Percentiles rank a stretch among this genome's conserved stretches.
Conservation (phyloP, 2,113 vertebrate genomes). For the Phasianus colchicus region DNA sequence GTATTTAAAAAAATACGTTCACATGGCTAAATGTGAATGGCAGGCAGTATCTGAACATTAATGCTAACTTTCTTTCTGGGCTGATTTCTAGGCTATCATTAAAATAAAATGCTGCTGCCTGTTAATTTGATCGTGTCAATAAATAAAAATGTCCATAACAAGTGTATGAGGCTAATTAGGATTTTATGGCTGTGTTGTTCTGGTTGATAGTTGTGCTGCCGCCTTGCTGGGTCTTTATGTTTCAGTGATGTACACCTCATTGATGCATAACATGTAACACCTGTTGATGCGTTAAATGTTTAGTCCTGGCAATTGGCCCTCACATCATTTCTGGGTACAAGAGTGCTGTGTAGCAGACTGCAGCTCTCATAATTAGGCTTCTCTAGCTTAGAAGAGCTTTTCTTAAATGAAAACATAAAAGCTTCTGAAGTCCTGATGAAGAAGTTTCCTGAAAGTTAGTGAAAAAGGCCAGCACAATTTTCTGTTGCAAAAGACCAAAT, state of each 20-base stretch:
- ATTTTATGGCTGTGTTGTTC: constrained; percentile 69
- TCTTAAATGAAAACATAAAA: background rate
- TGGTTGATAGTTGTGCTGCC: constrained; percentile 48
- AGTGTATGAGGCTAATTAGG: constrained; percentile 66
- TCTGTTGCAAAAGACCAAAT: background rate
- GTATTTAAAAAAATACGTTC: background rate
- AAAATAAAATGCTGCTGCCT: constrained; percentile 58
- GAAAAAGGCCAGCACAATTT: background rate
- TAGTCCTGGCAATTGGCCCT: constrained; percentile 58
- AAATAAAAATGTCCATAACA: constrained; percentile 66
- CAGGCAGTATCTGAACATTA: background rate
- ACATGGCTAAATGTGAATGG: background rate
- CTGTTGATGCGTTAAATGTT: constrained; percentile 63
- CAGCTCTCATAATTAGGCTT: background rate
- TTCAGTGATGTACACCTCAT: constrained; percentile 62
- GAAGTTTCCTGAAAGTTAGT: background rate
- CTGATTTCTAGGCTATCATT: constrained; percentile 56
- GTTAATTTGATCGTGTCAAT: constrained; percentile 69
- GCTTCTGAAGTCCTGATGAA: background rate
- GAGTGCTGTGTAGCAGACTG: background rate
- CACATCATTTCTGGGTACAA: background rate
- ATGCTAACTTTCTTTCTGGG: constrained; percentile 48
- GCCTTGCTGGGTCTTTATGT: constrained; percentile 63
- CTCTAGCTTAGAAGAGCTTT: background rate
- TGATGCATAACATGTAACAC: constrained; percentile 63